These are phyloP conservation scores for Clytia hemisphaerica DNA, from an alignment of 30 jellyfish, hydroid and myxozoan species.

Conservation along the genomic window DNA sequence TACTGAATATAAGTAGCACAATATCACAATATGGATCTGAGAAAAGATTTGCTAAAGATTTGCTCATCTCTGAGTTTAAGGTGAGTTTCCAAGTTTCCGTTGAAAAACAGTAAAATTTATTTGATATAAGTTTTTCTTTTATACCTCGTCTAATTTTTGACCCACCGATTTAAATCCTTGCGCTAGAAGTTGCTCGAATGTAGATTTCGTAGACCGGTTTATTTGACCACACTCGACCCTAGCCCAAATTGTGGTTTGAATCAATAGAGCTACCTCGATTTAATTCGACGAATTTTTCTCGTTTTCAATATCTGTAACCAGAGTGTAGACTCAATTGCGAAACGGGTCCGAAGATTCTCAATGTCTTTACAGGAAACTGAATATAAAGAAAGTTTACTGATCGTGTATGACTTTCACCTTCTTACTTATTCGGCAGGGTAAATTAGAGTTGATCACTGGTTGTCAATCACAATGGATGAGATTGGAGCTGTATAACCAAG, in stretches of 20 bases:
- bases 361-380: no score
- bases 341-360: no score
- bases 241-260: not conserved
- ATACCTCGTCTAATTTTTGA: no score
- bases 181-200: no score
- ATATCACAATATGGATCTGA: constrained; percentile 73
- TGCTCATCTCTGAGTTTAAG: constrained; percentile 50
- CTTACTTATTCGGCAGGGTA: constrained; percentile 52
- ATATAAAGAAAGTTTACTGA: not conserved
- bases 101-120: no score
- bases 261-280: not conserved
- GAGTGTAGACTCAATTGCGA: no score
- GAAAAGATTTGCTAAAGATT: constrained; percentile 50
- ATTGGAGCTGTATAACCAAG: constrained; percentile 57
- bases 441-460: constrained; percentile 88
- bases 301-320: no score
- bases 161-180: no score
- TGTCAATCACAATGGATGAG: constrained; percentile 51
- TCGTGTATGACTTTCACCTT: not conserved
- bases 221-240: no score
- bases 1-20: constrained; percentile 49
- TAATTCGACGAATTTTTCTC: not conserved
- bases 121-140: no score
- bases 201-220: no score
- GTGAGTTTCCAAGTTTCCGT: no score